Percentiles rank a stretch among this genome's conserved stretches.
Evolutionary conservation across 2,888 invertebrate species (phyloP).

Genomic region (Ferdinandea cuprea): DNA sequence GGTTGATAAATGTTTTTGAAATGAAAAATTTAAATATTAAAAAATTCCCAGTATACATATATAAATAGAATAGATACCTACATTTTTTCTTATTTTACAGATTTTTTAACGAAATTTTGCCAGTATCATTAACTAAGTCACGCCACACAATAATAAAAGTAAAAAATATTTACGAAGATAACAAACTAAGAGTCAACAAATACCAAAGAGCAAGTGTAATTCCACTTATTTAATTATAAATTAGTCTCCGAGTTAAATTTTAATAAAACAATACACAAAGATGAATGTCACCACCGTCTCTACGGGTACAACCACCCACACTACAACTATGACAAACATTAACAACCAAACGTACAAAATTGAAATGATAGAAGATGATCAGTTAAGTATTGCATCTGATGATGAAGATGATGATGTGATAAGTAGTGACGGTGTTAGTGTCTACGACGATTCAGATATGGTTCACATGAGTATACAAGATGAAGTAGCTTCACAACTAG

Average conservation of each 20-base stretch:
- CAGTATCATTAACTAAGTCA: conserved; percentile 19
- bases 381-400: conserved; percentile 86
- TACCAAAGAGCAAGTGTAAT: conserved; percentile 63
- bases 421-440: conserved; percentile 91
- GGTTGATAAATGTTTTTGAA: too few species aligned
- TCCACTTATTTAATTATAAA: conserved; percentile 59
- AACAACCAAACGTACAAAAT: conserved; percentile 86
- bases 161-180: conserved; percentile 16
- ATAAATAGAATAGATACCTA: too few species aligned
- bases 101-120: conserved; percentile 23
- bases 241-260: conserved; percentile 52
- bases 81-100: conserved; percentile 54
- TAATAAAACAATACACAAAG: conserved; percentile 53
- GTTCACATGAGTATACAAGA: conserved; percentile 94
- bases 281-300: conserved; percentile 82
- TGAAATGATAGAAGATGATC: conserved; percentile 88
- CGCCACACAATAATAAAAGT: conserved; percentile 21
- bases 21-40: too few species aligned
- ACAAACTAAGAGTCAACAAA: conserved; percentile 71
- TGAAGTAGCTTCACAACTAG: conserved; percentile 97
- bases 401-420: conserved; percentile 95
- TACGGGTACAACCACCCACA: conserved; percentile 79
- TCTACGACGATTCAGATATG: conserved; percentile 92
- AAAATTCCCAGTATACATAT: too few species aligned
- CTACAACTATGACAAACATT: conserved; percentile 73